A percentile compares a stretch with the other conserved stretches of the same genome.
These are phyloP conservation scores for Agriopis aurantiaria DNA, from an alignment of 2,888 invertebrate genomes.

Conservation along the genomic window DNA sequence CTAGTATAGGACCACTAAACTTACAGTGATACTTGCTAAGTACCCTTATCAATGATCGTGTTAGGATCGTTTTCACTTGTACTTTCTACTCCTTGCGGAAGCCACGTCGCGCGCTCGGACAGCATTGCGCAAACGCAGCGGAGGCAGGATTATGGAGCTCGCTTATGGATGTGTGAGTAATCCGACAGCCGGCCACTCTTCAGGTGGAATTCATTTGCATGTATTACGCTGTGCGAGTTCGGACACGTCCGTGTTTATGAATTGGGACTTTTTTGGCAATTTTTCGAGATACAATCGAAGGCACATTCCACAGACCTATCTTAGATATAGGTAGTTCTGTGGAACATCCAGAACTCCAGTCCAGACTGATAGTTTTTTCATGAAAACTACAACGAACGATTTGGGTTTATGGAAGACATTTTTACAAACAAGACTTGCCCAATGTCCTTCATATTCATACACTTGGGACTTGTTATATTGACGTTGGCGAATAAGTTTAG, in stretches of 20 bases:
- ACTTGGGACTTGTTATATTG: not conserved
- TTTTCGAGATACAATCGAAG: not conserved
- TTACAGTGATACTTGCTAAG: too few relatives aligned
- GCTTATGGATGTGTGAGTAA: slow-evolving; percentile 45
- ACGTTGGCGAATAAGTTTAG: too few relatives aligned
- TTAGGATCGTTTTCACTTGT: slow-evolving; percentile 33
- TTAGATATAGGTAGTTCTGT: too few relatives aligned
- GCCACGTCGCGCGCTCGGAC: slow-evolving; percentile 16
- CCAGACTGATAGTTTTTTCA: not conserved
- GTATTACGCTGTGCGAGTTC: slow-evolving; percentile 26
- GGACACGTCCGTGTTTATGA: slow-evolving; percentile 14
- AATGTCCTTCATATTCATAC: not conserved
- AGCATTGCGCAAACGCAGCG: slow-evolving; percentile 58
- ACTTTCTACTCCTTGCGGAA: slow-evolving; percentile 54
- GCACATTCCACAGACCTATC: too few relatives aligned
- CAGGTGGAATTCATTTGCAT: slow-evolving; percentile 33
- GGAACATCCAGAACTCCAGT: too few relatives aligned
- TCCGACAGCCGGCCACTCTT: slow-evolving; percentile 28
- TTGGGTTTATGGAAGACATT: not conserved
- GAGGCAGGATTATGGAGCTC: slow-evolving; percentile 44
- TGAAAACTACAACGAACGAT: not conserved
- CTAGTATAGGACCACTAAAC: too few relatives aligned
- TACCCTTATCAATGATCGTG: not conserved
- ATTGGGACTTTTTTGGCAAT: slow-evolving; percentile 2
- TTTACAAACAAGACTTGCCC: not conserved